phyloP scores from a whole-genome alignment of 2,888 invertebrate genomes.

The Esperia sulphurella region DNA sequence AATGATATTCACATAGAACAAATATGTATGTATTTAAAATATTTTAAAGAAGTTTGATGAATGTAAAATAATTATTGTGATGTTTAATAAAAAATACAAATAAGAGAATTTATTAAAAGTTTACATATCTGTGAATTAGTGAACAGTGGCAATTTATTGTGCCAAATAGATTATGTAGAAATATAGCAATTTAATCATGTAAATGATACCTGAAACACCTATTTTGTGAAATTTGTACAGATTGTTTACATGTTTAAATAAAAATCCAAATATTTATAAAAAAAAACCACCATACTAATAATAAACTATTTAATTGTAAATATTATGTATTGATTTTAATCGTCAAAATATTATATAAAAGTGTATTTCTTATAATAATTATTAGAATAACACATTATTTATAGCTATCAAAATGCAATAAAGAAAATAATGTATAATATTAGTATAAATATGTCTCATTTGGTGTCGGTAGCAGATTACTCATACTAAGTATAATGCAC shows the following conservation, averaged over 20 bases:
- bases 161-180: conserved; percentile 3
- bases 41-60: neutral
- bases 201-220: conserved; percentile 2
- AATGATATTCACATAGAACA: neutral
- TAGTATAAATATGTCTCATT: no score
- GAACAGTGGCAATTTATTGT: conserved; percentile 5
- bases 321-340: no score
- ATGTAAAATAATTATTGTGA: neutral
- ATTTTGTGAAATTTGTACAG: conserved; percentile 10
- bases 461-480: no score
- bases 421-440: no score
- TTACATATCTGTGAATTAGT: conserved; percentile 22
- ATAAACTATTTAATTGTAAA: neutral
- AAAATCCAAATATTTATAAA: neutral
- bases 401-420: no score
- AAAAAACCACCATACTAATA: no score
- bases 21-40: neutral
- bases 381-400: no score
- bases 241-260: neutral
- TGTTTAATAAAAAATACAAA: conserved; percentile 3
- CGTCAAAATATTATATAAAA: no score
- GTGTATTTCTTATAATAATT: no score
- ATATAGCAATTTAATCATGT: conserved; percentile 1
- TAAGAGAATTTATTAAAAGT: conserved; percentile 23
- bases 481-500: no score